Evolutionary conservation across 2,113 vertebrate species (phyloP).

Genomic region (Gambusia affinis): DNA sequence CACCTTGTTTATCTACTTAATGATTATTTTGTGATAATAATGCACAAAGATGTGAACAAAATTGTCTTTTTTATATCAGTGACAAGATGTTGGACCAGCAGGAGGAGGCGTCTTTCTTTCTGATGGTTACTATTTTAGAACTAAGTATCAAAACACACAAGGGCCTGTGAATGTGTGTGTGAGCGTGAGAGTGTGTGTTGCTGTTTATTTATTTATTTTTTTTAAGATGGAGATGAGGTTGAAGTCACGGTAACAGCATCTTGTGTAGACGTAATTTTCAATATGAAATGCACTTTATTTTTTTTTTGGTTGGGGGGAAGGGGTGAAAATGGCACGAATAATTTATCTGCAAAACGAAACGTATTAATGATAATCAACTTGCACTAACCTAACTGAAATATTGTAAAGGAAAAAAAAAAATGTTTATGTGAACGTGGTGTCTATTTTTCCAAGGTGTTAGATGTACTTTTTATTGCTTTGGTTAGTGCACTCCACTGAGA

Average conservation of each 20-base stretch:
- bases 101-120: conserved; percentile 11
- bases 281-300: conserved; percentile 88
- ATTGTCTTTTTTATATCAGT: conserved; percentile 17
- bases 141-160: conserved; percentile 73
- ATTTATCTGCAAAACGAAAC: conserved; percentile 85
- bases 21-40: conserved; percentile 35
- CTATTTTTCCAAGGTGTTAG: conserved; percentile 86
- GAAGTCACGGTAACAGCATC: conserved; percentile 74
- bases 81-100: conserved; percentile 9
- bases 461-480: conserved; percentile 85
- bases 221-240: conserved; percentile 18
- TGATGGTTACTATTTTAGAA: conserved; percentile 59
- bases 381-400: conserved; percentile 83
- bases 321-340: conserved; percentile 79
- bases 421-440: conserved; percentile 81
- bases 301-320: neutral
- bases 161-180: conserved; percentile 61
- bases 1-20: conserved; percentile 50
- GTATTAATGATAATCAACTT: conserved; percentile 81
- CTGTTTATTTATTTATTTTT: neutral
- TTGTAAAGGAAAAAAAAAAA: conserved; percentile 56
- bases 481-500: conserved; percentile 79
- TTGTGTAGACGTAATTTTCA: conserved; percentile 81
- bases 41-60: conserved; percentile 45
- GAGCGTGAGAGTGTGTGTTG: conserved; percentile 7